A percentile compares a stretch with the other conserved stretches of the same genome.
These are phyloP conservation scores for Protophormia terraenovae DNA, from an alignment of 2,888 invertebrate genomes.

Conservation along the genomic window DNA sequence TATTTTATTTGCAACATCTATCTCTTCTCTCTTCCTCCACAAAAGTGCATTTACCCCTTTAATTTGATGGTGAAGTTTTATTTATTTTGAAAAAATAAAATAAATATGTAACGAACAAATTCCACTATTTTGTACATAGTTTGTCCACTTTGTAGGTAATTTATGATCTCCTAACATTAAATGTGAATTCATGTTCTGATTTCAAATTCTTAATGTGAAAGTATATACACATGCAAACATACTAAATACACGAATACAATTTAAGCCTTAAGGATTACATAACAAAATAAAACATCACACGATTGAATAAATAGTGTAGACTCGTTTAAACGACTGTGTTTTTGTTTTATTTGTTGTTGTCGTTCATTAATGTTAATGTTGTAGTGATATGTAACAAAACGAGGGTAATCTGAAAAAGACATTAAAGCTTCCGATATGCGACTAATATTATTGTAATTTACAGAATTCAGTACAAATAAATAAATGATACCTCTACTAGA, in stretches of 20 bases:
- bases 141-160: conserved; percentile 65
- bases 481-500: neutral
- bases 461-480: neutral
- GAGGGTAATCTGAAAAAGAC: neutral
- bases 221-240: conserved; percentile 32
- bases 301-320: conserved; percentile 26
- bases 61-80: neutral
- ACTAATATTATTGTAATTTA: too few species aligned
- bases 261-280: conserved; percentile 71
- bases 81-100: conserved; percentile 20
- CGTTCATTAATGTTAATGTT: neutral
- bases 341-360: neutral
- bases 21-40: neutral
- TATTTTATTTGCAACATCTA: neutral
- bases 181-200: conserved; percentile 65
- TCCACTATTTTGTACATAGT: conserved; percentile 64
- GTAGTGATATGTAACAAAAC: neutral
- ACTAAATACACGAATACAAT: conserved; percentile 64
- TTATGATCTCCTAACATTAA: conserved; percentile 65
- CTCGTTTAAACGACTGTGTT: conserved; percentile 42
- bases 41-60: neutral
- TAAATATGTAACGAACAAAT: conserved; percentile 54
- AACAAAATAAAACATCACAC: conserved; percentile 60
- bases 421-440: neutral
- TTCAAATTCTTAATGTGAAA: conserved; percentile 70